phyloP scores from a whole-genome alignment of 2,888 invertebrate species.

The Orchesellides sinensis region DNA sequence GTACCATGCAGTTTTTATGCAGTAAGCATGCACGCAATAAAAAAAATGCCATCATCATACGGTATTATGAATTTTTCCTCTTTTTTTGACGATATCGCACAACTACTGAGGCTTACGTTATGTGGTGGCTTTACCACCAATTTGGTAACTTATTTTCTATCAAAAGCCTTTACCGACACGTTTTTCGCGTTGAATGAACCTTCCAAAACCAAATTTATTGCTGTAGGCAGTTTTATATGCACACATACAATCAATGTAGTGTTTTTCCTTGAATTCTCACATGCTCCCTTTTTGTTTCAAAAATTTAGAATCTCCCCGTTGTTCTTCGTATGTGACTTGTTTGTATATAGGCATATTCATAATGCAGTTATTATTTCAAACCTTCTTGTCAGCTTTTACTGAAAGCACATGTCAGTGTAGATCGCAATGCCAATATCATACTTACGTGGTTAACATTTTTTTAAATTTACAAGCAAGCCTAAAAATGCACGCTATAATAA shows the following conservation, averaged over 20 bases:
- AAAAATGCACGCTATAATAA: not conserved
- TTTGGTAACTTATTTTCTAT: constrained; percentile 40
- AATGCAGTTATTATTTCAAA: no score
- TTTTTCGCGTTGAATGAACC: constrained; percentile 55
- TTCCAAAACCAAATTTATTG: constrained; percentile 34
- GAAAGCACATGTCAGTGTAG: no score
- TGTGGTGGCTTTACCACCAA: constrained; percentile 30
- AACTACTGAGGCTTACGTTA: not conserved
- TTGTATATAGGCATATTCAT: no score
- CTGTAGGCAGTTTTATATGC: constrained; percentile 35
- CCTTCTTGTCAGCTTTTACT: no score
- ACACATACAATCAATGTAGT: not conserved
- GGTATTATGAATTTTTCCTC: constrained; percentile 43
- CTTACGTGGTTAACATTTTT: not conserved
- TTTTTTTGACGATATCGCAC: constrained; percentile 37
- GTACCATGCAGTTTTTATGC: not conserved
- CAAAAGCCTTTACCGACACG: constrained; percentile 43
- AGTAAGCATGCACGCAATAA: constrained; percentile 2
- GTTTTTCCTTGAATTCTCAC: constrained; percentile 48
- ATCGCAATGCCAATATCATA: no score
- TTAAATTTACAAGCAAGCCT: constrained; percentile 2
- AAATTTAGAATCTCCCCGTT: constrained; percentile 10
- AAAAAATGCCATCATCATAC: constrained; percentile 35
- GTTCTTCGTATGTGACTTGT: no score
- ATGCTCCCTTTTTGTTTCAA: constrained; percentile 44